Base-by-base conservation (phyloP, 1,140 invertebrate genomes). In the Neomicropteryx cornuta region DNA sequence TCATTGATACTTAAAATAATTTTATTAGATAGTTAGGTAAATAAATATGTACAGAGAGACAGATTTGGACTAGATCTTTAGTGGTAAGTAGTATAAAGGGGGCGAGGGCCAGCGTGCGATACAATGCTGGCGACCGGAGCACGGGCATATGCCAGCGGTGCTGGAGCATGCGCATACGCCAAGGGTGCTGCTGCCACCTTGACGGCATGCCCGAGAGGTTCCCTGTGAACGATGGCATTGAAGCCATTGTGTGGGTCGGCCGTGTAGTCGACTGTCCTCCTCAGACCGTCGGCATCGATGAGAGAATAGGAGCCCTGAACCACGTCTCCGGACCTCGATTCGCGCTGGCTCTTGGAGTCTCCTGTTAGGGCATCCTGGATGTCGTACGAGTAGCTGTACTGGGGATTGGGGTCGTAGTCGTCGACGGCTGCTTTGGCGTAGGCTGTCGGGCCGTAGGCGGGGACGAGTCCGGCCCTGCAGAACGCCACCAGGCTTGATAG, bases 331-430 rank as follows among this genome's bases (percentile, higher is more conserved):
- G 53, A 49, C 36, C 58, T 49, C 38, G 50, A 51, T 38, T 56
- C 53, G 18, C 46, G 38, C 29, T 50, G 46, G 31, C 39, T 43
- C 41, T 56, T 53, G 28, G 49, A 50, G 42, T 61, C 56, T 28
- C 72, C 65, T 17, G 50, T 50, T 43, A 55, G 49, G 16, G 55
- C 71, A 46, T 76, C 74, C 49, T 74, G 72, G 2, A 77, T 70
- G 42, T 73, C 70, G 43, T 76, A 76, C 8, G 65, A 58, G 43
- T 72, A 77, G 41, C 67, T 70, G 58, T 76, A 76, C 38, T 73
- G 71, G 8, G 72, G 71, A 48, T 73, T 71, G 10, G 70, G 63
- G 38, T 66, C 55, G 49, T 65, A 62, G 18, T 60, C 56, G 37
- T 58, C 61, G 5, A 43, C 41, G 17, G 51, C 48, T 31, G 55